Percentiles rank a stretch among this genome's conserved stretches.
Conservation (phyloP, 2,113 vertebrate species). For the Origma solitaria region DNA sequence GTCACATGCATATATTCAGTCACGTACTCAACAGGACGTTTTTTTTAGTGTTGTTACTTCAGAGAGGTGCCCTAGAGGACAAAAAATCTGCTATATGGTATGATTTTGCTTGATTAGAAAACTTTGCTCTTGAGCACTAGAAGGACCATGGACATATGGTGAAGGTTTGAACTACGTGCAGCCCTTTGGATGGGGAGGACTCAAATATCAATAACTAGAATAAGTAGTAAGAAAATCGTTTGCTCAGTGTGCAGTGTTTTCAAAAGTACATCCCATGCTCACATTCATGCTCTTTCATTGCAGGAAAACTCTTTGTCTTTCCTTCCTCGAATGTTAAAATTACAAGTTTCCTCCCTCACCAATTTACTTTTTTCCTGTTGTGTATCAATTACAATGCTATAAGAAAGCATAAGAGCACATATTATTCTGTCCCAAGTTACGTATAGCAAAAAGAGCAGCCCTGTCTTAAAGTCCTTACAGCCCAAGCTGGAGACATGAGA, state of each 20-base stretch:
- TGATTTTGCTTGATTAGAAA: not conserved
- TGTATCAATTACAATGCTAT: not conserved
- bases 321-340: not conserved
- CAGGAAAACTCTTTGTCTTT: not conserved
- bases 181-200: not conserved
- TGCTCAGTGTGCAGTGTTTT: fast-evolving
- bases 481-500: not conserved
- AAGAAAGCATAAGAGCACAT: not conserved
- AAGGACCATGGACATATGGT: not conserved
- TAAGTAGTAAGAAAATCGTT: not conserved
- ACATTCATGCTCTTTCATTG: not conserved
- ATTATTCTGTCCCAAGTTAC: not conserved
- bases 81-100: not conserved
- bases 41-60: not conserved
- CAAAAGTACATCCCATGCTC: not conserved
- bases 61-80: not conserved
- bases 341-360: not conserved
- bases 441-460: not conserved
- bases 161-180: not conserved
- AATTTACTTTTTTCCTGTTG: not conserved
- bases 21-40: not conserved
- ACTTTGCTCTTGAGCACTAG: not conserved
- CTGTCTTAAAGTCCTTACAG: not conserved
- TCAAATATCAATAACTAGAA: not conserved
- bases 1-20: not conserved